Evolutionary conservation across 2,797 vertebrate genomes (phyloP).

Genomic region (Peromyscus melanophrys): DNA sequence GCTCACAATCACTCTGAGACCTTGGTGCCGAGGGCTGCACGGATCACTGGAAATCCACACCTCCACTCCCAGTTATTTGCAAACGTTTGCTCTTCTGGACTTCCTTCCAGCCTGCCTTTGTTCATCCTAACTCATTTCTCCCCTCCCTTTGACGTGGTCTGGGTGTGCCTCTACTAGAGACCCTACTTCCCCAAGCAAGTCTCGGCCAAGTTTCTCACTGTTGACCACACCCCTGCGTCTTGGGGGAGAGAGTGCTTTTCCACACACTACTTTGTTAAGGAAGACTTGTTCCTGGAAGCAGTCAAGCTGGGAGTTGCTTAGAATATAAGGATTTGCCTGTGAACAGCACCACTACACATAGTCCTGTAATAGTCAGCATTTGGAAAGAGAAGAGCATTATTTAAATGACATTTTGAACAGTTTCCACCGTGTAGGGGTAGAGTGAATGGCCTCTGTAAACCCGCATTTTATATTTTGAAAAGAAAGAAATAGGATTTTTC

Average conservation of each 20-base stretch:
- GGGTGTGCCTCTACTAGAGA: conserved; percentile 41
- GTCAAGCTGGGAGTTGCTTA: conserved; percentile 64
- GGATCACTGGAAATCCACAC: background rate
- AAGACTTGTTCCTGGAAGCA: conserved; percentile 64
- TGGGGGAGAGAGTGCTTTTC: conserved; percentile 44
- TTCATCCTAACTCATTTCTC: background rate
- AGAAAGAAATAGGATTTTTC: conserved; percentile 10
- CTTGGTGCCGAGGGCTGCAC: background rate
- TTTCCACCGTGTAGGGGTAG: background rate
- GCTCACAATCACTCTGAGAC: background rate
- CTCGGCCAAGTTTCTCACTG: conserved; percentile 66
- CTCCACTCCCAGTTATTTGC: background rate
- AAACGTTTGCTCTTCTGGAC: background rate
- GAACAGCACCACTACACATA: conserved; percentile 65
- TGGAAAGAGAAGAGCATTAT: conserved; percentile 72
- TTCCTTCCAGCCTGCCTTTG: background rate
- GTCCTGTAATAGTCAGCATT: conserved; percentile 39
- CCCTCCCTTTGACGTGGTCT: background rate
- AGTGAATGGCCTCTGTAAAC: conserved; percentile 5
- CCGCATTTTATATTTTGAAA: conserved; percentile 22
- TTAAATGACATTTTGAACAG: conserved; percentile 61
- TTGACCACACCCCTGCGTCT: conserved; percentile 55
- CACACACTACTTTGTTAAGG: conserved; percentile 65
- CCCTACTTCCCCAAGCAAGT: conserved; percentile 51
- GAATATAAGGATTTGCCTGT: conserved; percentile 64